Conservation (phyloP, 2,888 invertebrate genomes). For the Tenthredo notha region DNA sequence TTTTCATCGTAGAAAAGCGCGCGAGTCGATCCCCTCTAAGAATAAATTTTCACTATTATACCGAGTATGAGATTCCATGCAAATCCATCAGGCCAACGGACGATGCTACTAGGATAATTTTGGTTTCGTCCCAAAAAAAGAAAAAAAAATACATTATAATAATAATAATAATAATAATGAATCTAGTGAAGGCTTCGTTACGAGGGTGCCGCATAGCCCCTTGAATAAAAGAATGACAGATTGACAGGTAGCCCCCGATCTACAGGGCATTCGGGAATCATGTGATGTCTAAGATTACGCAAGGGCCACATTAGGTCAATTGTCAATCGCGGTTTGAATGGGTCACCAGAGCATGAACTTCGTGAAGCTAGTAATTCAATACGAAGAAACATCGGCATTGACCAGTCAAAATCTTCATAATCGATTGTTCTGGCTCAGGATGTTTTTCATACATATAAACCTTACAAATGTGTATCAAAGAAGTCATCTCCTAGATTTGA, state of each 20-base stretch:
- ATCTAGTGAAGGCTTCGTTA: conserved; percentile 1
- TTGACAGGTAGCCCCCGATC: conserved; percentile 34
- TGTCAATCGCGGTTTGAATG: conserved; percentile 4
- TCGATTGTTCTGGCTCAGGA: background rate
- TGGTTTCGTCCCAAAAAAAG: background rate
- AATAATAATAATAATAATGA: background rate
- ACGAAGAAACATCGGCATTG: background rate
- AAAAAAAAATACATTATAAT: background rate
- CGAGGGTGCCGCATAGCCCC: background rate
- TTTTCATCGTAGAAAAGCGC: conserved; percentile 42
- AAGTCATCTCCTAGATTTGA: background rate
- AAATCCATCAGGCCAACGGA: conserved; percentile 46
- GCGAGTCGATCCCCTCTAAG: conserved; percentile 30
- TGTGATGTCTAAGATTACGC: conserved; percentile 16
- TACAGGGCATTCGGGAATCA: background rate
- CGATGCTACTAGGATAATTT: conserved; percentile 25
- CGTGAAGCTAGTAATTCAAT: conserved; percentile 24
- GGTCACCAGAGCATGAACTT: conserved; percentile 7
- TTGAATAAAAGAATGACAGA: conserved; percentile 21
- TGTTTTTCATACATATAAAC: background rate
- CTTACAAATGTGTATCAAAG: background rate
- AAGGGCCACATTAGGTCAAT: conserved; percentile 35
- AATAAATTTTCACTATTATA: conserved; percentile 35
- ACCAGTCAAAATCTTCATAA: background rate
- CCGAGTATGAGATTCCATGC: conserved; percentile 39